phyloP scores from a whole-genome alignment of 1,140 invertebrate genomes.

The Drosophila bifasciata region DNA sequence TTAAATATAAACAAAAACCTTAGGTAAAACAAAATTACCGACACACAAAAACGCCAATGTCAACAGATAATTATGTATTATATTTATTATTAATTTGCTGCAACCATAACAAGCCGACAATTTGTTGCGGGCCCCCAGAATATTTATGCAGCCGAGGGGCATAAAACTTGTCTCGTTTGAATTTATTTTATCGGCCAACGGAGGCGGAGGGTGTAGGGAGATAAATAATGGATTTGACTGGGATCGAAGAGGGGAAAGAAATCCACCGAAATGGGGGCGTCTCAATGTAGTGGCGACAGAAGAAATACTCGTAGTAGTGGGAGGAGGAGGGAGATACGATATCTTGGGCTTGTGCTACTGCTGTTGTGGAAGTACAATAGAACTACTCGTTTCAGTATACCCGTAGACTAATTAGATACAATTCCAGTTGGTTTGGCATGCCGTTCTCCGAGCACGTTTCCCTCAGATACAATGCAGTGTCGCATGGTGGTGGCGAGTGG shows the following conservation, averaged over 20 bases:
- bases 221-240: conserved; percentile 42
- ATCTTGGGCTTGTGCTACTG: conserved; percentile 5
- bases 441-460: conserved; percentile 75
- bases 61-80: conserved; percentile 45
- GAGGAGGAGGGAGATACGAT: conserved; percentile 11
- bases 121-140: conserved; percentile 36
- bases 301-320: conserved; percentile 13
- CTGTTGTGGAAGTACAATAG: too few species aligned
- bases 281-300: conserved; percentile 32
- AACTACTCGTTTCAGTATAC: conserved; percentile 30
- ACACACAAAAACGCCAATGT: conserved; percentile 47
- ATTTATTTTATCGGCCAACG: conserved; percentile 63
- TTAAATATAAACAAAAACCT: conserved; percentile 16
- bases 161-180: conserved; percentile 61
- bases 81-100: conserved; percentile 42
- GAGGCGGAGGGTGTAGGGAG: conserved; percentile 36
- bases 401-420: conserved; percentile 81
- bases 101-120: conserved; percentile 50
- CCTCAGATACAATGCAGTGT: conserved; percentile 31
- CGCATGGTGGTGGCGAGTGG: too few species aligned
- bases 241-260: conserved; percentile 4
- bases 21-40: conserved; percentile 12
- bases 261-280: conserved; percentile 49
- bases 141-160: conserved; percentile 59
- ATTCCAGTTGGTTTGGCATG: conserved; percentile 76